Evolutionary conservation across 2,888 invertebrate species (phyloP).

Genomic region (Oxyteleia sp.): DNA sequence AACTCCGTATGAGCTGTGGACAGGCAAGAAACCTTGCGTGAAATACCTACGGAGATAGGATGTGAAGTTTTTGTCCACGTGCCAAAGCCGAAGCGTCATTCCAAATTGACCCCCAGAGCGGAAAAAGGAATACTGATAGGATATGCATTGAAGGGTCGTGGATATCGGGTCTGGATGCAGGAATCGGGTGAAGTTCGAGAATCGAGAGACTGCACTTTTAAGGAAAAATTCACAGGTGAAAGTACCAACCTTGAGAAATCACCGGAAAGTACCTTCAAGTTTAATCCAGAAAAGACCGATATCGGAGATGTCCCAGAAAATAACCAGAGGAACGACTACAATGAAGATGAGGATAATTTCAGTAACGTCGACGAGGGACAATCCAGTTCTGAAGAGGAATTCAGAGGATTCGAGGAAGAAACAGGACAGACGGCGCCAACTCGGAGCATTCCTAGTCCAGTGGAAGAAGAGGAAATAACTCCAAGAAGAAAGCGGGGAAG

Average conservation of each 20-base stretch:
- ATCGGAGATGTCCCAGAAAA: background rate
- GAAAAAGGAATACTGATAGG: conserved; percentile 51
- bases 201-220: conserved; percentile 23
- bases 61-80: conserved; percentile 47
- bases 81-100: conserved; percentile 28
- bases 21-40: conserved; percentile 42
- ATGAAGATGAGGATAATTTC: background rate
- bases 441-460: background rate
- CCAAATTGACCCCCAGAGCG: conserved; percentile 55
- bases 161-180: conserved; percentile 63
- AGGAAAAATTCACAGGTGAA: background rate
- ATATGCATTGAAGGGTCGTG: conserved; percentile 54
- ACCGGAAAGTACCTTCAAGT: background rate
- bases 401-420: background rate
- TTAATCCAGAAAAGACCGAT: background rate
- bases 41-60: conserved; percentile 39
- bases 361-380: background rate
- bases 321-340: background rate
- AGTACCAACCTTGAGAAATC: background rate
- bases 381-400: background rate
- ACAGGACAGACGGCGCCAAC: conserved; percentile 16
- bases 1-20: conserved; percentile 55
- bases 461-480: conserved; percentile 7
- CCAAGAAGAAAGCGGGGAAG: conserved; percentile 21
- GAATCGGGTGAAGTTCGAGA: conserved; percentile 34